Base-by-base conservation (phyloP, 2,797 vertebrate species). In the Coregonus sp. region DNA sequence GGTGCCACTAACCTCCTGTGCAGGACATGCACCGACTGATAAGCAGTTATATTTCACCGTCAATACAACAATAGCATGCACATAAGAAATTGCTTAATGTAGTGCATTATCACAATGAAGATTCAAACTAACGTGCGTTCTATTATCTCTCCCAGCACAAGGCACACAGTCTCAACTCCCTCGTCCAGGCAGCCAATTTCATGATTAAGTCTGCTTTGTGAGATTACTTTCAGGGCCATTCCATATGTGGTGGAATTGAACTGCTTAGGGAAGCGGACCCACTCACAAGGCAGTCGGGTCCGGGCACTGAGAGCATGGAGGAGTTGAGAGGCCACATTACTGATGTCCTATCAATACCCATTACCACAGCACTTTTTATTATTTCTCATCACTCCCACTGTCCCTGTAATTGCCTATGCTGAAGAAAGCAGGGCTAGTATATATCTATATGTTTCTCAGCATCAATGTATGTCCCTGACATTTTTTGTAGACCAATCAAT, bases 321-420 rank as follows among this genome's bases (percentile, higher is more conserved):
- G 40, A 47, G 40, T 47, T 47, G 40, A 47, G 40, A 11, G 40
- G 40, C 40, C 78, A 61, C 75, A 78, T 81, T 86, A 75, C 82
- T 82, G 83, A 90, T 84, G 84, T 79, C 76, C 90, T 90, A 91
- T 92, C 90, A 86, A 85, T 81, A 86, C 61, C 74, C 87, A 80
- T 92, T 92, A 89, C 86, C 84, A 76, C 73, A 81, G 78, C 86
- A 83, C 88, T 86, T 85, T 93, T 93, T 89, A 92, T 93, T 92
- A 85, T 89, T 92, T 89, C 80, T 82, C 74, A 82, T 72, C 83
- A 82, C 69, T 82, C 82, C 50, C 79, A 85, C 85, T 82, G 81
- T 79, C 86, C 76, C 72, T 88, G 80, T 85, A 88, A 91, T 83
- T 87, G 75, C 81, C 75, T 82, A 73, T 78, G 76, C 79, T 77